These are phyloP conservation scores for Protaetia brevitarsis DNA, from an alignment of 1,140 invertebrate species.

Conservation along the genomic window DNA sequence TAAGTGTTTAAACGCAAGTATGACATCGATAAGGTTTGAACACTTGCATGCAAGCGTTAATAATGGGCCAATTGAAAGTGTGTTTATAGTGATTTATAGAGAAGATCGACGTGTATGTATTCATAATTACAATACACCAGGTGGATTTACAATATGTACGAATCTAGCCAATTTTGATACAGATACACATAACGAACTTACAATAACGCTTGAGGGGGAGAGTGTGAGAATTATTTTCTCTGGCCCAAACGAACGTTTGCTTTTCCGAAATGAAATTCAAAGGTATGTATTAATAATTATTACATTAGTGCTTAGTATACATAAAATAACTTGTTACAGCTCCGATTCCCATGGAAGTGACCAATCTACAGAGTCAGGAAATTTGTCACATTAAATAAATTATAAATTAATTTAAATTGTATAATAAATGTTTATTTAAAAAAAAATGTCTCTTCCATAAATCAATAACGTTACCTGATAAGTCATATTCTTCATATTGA, in stretches of 20 bases:
- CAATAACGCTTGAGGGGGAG: neutral
- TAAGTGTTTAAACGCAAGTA: slow-evolving; percentile 15
- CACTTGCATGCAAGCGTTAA: neutral
- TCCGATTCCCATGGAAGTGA: neutral
- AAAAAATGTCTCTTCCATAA: too few relatives aligned
- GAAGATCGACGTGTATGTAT: neutral
- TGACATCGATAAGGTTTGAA: slow-evolving; percentile 8
- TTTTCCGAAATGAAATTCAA: slow-evolving; percentile 5
- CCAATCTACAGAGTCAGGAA: neutral
- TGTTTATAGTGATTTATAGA: slow-evolving; percentile 1
- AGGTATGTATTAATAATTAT: slow-evolving; percentile 10
- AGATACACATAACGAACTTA: neutral
- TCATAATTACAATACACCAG: neutral
- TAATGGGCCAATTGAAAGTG: slow-evolving; percentile 1
- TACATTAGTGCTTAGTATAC: slow-evolving; percentile 16
- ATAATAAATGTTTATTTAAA: slow-evolving; percentile 18
- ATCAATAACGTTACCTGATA: too few relatives aligned
- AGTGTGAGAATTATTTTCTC: slow-evolving; percentile 12
- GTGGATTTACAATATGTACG: neutral
- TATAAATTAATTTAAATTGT: slow-evolving; percentile 16
- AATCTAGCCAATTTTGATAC: slow-evolving; percentile 6
- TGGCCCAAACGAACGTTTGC: slow-evolving; percentile 7
- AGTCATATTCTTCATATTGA: too few relatives aligned
- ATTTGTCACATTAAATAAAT: slow-evolving; percentile 11
- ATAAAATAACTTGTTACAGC: slow-evolving; percentile 8